phyloP scores from a whole-genome alignment of 2,113 vertebrate genomes.

The Channa argus region DNA sequence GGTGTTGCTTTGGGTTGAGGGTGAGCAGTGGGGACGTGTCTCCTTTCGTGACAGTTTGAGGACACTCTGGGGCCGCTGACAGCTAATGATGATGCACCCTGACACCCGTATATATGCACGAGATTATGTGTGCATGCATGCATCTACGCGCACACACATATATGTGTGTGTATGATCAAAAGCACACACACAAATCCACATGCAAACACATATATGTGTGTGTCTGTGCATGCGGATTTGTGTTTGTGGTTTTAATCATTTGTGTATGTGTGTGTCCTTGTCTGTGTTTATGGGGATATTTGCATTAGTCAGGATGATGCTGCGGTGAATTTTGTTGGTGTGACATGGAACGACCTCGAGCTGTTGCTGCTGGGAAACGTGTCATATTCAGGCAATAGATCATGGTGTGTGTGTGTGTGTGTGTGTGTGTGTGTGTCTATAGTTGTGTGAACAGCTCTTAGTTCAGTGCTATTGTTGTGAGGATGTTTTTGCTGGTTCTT shows the following conservation, averaged over 20 bases:
- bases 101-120: constrained; percentile 36
- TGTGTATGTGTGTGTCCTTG: background rate
- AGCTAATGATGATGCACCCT: constrained; percentile 59
- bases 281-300: constrained; percentile 10
- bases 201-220: background rate
- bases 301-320: constrained; percentile 43
- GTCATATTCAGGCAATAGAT: constrained; percentile 23
- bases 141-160: background rate
- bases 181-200: too few relatives aligned
- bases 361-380: constrained; percentile 27
- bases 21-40: constrained; percentile 1
- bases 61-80: constrained; percentile 36
- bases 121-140: background rate
- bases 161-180: background rate
- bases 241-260: constrained; percentile 17
- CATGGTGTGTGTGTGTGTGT: constrained; percentile 10
- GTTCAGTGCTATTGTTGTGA: too few relatives aligned
- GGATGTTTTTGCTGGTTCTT: too few relatives aligned
- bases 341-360: constrained; percentile 55
- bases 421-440: background rate
- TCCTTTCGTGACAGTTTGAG: constrained; percentile 60
- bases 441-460: too few relatives aligned
- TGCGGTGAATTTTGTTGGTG: constrained; percentile 7
- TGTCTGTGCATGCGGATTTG: background rate
- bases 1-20: constrained; percentile 36